These are phyloP conservation scores for Euplagia quadripunctaria DNA, from an alignment of 2,888 invertebrate genomes.

Conservation along the genomic window DNA sequence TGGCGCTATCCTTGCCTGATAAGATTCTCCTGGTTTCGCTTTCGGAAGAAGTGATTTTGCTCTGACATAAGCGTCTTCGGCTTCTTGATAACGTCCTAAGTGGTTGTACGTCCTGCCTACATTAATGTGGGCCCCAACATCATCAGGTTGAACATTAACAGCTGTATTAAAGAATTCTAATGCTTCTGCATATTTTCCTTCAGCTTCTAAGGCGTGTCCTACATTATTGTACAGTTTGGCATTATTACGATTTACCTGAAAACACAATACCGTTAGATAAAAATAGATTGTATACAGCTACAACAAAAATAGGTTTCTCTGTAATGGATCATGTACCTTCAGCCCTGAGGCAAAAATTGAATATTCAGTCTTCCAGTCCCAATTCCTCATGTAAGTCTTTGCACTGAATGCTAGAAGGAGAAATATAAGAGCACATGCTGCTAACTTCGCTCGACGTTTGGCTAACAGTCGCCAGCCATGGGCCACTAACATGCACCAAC, in stretches of 20 bases:
- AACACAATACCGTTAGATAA: conserved; percentile 50
- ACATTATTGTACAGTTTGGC: conserved; percentile 99
- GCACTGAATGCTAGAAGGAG: conserved; percentile 93
- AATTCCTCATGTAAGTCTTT: conserved; percentile 95
- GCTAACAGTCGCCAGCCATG: conserved; percentile 93
- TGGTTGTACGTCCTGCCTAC: conserved; percentile 98
- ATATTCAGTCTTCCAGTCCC: conserved; percentile 98
- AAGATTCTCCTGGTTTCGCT: conserved; percentile 97
- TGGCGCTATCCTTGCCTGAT: conserved; percentile 98
- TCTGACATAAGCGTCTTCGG: conserved; percentile 96
- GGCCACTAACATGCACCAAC: conserved; percentile 96
- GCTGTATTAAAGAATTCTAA: conserved; percentile 97
- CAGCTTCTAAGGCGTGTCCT: conserved; percentile 96
- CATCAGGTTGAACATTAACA: conserved; percentile 97
- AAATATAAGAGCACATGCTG: conserved; percentile 90
- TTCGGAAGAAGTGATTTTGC: conserved; percentile 96
- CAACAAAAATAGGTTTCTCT: background rate
- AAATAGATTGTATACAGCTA: background rate
- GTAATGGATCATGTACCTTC: conserved; percentile 69
- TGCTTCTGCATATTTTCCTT: conserved; percentile 91
- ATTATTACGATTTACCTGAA: conserved; percentile 94
- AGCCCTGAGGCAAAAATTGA: conserved; percentile 97
- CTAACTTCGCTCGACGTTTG: conserved; percentile 89
- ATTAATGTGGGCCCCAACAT: conserved; percentile 98
- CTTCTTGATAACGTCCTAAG: conserved; percentile 91